Base-by-base conservation (phyloP, 2,888 invertebrate species). In the Protonemura montana region DNA sequence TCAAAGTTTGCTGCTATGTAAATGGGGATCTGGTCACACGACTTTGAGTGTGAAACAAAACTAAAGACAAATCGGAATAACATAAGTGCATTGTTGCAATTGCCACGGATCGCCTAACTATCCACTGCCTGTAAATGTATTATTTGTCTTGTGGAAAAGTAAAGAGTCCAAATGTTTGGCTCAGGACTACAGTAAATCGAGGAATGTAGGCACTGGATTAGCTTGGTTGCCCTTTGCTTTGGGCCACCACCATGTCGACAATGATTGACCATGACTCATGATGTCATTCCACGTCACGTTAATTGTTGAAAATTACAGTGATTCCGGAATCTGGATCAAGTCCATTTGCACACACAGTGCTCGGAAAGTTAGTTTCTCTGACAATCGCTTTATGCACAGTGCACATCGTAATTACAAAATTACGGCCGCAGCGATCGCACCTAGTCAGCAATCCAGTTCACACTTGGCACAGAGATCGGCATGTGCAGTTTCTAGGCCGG, bases 301-400 rank as follows among this genome's bases (percentile, higher is more conserved):
- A 21, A 59, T 59, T 21, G 59, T 59, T 59, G 59, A 59, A 21
- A 41, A 59, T 59, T 59, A 59, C 59, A 59, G 16, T 21, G 59
- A 59, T 59, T 59, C 59, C 21, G 59, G 59, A 59, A 59, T 59
- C 59, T 59, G 59, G 59, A 59, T 59, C 59, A 59, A 59, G 59
- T 59, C 59, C 59, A 59, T 59, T 59, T 59, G 16, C 59, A 21
- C 59, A 21, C 41, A 59, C 35, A 35, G 5, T 35, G 13, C 59
- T 59, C 59, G 59, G 7, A 10, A 59, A 59, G 59, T 21, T 21
- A 59, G 59, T 59, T 59, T 59, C 59, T 59, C 59, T 59, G 59
- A 59, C 59, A 59, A 59, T 59, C 59, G 59, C 59, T 59, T 59
- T 59, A 10, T 59, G 59, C 59, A 3, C 59, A 21, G 59, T 59